Percentiles rank a stretch among this genome's conserved stretches.
Evolutionary conservation across 2,797 vertebrate species (phyloP).

Genomic region (Cephalopachus bancanus): DNA sequence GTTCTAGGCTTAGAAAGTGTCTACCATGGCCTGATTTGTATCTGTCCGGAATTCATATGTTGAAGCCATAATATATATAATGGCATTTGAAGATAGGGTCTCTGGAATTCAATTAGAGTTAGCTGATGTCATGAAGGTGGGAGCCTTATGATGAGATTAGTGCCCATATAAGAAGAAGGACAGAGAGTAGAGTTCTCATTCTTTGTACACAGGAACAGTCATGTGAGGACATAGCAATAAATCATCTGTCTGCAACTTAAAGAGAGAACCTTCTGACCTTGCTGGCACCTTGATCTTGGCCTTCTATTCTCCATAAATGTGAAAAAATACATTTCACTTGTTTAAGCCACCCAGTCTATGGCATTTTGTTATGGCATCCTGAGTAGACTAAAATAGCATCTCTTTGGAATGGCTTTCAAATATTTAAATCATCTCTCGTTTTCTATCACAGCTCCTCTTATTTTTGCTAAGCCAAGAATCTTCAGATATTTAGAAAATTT

Average conservation of each 20-base stretch:
- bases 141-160: background rate
- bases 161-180: accelerated
- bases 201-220: background rate
- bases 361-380: background rate
- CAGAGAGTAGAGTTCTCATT: background rate
- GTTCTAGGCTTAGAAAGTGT: background rate
- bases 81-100: background rate
- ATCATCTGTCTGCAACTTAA: background rate
- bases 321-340: background rate
- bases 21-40: background rate
- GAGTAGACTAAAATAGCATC: background rate
- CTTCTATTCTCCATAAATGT: background rate
- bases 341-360: background rate
- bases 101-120: background rate
- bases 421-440: background rate
- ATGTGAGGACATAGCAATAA: background rate
- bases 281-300: background rate
- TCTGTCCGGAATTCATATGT: background rate
- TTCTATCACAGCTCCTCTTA: background rate
- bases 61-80: background rate
- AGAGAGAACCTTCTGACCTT: background rate
- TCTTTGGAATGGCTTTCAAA: background rate
- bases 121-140: background rate
- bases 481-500: background rate
- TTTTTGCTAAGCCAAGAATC: background rate